phyloP scores from a whole-genome alignment of 2,113 vertebrate genomes.

The Sceloporus tristichus region DNA sequence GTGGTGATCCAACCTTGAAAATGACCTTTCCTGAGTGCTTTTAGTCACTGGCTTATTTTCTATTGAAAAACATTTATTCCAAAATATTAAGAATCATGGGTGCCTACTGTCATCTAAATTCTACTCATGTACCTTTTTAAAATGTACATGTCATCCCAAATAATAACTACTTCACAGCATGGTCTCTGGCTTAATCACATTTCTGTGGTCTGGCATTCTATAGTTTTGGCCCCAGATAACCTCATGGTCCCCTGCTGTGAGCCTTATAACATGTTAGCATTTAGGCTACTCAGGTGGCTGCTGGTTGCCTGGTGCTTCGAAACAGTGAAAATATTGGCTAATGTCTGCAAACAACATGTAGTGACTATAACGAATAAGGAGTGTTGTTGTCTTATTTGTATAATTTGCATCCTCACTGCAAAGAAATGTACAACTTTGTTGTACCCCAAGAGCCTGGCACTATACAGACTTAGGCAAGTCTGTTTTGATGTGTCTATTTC shows the following conservation, averaged over 20 bases:
- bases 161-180: background rate
- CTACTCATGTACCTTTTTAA: background rate
- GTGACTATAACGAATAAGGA: conserved; percentile 14
- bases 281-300: background rate
- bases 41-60: background rate
- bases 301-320: conserved; percentile 5
- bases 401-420: background rate
- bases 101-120: background rate
- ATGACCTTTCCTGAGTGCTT: background rate
- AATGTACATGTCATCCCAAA: conserved; percentile 19
- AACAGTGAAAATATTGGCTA: conserved; percentile 34
- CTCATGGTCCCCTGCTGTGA: background rate
- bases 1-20: background rate
- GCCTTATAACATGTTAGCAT: background rate
- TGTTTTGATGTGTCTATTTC: background rate
- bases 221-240: background rate
- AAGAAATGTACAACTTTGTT: background rate
- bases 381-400: background rate
- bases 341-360: conserved; percentile 5
- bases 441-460: background rate
- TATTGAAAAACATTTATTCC: background rate
- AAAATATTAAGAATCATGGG: background rate
- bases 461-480: background rate
- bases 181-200: background rate
- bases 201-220: background rate